A percentile compares a stretch with the other conserved stretches of the same genome.
phyloP scores from a whole-genome alignment of 2,888 invertebrate species.

The Clistopyga incitator region DNA sequence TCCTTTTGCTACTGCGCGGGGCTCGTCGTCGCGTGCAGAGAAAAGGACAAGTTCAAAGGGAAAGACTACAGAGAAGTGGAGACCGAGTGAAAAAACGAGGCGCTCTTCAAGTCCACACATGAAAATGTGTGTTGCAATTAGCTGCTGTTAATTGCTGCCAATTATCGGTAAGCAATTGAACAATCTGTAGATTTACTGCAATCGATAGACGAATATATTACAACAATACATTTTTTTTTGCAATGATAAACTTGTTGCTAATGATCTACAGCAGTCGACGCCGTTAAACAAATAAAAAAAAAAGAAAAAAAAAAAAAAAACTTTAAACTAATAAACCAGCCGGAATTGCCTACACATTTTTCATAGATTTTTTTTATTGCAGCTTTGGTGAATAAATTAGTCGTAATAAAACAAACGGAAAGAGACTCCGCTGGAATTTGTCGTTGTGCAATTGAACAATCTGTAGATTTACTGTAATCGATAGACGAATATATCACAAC shows the following conservation, averaged over 20 bases:
- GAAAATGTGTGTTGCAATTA: neutral
- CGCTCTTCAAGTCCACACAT: neutral
- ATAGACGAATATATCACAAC: neutral
- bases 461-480: too few relatives aligned
- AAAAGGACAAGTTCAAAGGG: conserved; percentile 83
- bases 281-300: too few relatives aligned
- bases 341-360: too few relatives aligned
- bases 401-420: conserved; percentile 9
- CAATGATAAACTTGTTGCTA: neutral
- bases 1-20: conserved; percentile 87
- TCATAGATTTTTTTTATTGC: neutral
- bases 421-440: conserved; percentile 1
- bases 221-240: neutral
- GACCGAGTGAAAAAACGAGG: conserved; percentile 26
- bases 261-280: too few relatives aligned
- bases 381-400: neutral
- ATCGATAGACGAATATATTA: too few relatives aligned
- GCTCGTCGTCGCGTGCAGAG: conserved; percentile 85
- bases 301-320: too few relatives aligned
- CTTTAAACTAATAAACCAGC: too few relatives aligned
- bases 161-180: too few relatives aligned
- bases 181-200: too few relatives aligned
- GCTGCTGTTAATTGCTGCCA: neutral
- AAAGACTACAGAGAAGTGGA: conserved; percentile 73
- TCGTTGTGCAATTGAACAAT: too few relatives aligned